Base-by-base conservation (phyloP, 2,113 vertebrate genomes). In the Rhizomys pruinosus region DNA sequence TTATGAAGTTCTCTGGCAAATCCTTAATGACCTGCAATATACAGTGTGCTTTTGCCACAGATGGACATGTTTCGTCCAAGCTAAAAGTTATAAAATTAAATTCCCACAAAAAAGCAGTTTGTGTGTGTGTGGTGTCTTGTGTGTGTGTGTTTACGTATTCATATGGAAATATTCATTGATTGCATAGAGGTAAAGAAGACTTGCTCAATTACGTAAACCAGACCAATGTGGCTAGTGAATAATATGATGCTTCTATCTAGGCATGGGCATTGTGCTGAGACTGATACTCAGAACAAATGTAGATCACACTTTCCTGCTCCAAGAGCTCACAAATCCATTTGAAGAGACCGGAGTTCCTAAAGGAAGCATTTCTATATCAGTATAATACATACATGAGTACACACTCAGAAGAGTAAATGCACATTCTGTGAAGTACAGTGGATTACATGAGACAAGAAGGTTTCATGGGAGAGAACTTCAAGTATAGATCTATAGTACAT, bases 311-410 rank as follows among this genome's bases (percentile, higher is more conserved):
- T n/a, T 77, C 37, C 7, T 77, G 17, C 59, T 25, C 88, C 20
- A 93, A 84, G 47, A 85, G 25, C 78, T 90, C 87, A 87, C 3
- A 81, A 68, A 64, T n/a, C 20, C n/a, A 76, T 12, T 55, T 93
- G 77, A 91, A n/a, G 34, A 92, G 76, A 79, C 63, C 68, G 72
- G 68, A 90, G n/a, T 84, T 84, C 42, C 34, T 87, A 96, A 94
- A 85, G 61, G 66, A 97, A 92, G 29, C 19, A 76, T 92, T 89
- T 87, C 25, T 94, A 57, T 68, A 64, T 81, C 42, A 71, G 61
- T 73, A 57, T 79, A 93, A 92, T 61, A 66, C 68, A 1, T 78
- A 78, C 25, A 73, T 55, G 63, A 89, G 9, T 44, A 72, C 20
- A 44, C 74, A 79, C 29, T 92, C 23, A 82, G 55, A 90, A 73